phyloP scores from a whole-genome alignment of 2,888 invertebrate species.

The Nemotelus pantherinus region DNA sequence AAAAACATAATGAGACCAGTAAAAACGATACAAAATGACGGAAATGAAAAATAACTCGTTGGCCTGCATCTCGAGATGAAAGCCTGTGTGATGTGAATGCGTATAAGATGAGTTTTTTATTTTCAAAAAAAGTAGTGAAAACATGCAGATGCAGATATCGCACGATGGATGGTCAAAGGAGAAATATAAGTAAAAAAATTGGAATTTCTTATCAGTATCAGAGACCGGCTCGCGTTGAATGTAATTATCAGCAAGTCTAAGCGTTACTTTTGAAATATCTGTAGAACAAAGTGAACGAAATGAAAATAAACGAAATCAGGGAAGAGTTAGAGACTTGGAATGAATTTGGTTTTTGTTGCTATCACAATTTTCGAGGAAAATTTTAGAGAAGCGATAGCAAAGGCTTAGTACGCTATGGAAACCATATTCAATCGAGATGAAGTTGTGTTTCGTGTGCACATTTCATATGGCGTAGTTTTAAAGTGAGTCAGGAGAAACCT shows the following conservation, averaged over 20 bases:
- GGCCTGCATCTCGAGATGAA: slow-evolving; percentile 46
- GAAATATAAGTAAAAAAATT: slow-evolving; percentile 10
- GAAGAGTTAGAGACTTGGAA: slow-evolving; percentile 2
- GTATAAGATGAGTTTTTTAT: slow-evolving; percentile 26
- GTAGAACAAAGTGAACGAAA: neutral
- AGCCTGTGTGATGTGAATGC: slow-evolving; percentile 21
- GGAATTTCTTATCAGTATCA: slow-evolving; percentile 47
- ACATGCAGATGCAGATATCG: neutral
- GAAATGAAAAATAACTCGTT: slow-evolving; percentile 37
- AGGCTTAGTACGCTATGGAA: too few species aligned
- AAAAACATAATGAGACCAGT: neutral
- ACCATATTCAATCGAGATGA: too few species aligned
- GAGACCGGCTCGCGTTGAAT: slow-evolving; percentile 32
- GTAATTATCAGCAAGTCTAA: slow-evolving; percentile 45
- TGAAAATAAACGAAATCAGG: slow-evolving; percentile 9
- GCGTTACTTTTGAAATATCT: neutral
- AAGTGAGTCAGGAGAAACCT: too few species aligned
- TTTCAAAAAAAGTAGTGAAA: neutral
- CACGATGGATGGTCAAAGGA: neutral
- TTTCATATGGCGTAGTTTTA: too few species aligned
- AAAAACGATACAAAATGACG: neutral
- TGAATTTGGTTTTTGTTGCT: too few species aligned
- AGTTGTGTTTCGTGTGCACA: too few species aligned
- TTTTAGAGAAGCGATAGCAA: too few species aligned
- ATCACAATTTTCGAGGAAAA: too few species aligned